Evolutionary conservation across 2,888 invertebrate genomes (phyloP), one percentile per base, ranked within the genome.

Genomic region (Leptarthrus brevirostris): DNA sequence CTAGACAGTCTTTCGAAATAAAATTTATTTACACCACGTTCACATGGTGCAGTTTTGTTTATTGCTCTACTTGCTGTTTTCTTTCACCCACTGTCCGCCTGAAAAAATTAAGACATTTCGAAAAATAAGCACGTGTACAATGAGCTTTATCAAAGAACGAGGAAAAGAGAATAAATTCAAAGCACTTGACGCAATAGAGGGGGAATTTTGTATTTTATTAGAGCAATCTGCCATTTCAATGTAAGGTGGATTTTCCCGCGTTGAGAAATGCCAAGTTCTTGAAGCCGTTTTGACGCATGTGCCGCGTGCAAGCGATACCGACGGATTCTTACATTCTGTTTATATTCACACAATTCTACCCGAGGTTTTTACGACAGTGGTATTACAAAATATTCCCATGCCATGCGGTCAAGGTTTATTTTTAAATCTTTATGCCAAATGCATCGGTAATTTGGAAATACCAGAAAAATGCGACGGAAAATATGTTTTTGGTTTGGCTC

Each of bases 31-130:
- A 18, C 44, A 34, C n/a, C 16, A n/a, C 16, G 14, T 8, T 24
- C 52, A 52, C 69, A 69, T 69, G 69, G 18, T 69, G 30, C 6
- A 3, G 26, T 54, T 30, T 26, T 52, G 20, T 52, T 66, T 4
- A 26, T 47, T 44, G n/a, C 14, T 6, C 3, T 69, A n/a, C 30
- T 69, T 34, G 8, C 34, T 18, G 30, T 20, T 69, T 52, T 30
- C 22, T 34, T 12, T 54, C 54, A 54, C 69, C 69, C 69, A 69
- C 69, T 69, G 69, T 52, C 69, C 69, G 69, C 30, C 69, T 69
- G 52, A 18, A 69, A 44, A 14, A 44, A 69, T 66, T 16, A 69
- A 69, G 47, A 18, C 34, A 26, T 69, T 52, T 69, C 12, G 52
- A 26, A 30, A n/a, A 44, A 44, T 26, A 52, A 69, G 52, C 69